Conservation (phyloP, 2,113 vertebrate species). For the Dasyornis broadbenti region DNA sequence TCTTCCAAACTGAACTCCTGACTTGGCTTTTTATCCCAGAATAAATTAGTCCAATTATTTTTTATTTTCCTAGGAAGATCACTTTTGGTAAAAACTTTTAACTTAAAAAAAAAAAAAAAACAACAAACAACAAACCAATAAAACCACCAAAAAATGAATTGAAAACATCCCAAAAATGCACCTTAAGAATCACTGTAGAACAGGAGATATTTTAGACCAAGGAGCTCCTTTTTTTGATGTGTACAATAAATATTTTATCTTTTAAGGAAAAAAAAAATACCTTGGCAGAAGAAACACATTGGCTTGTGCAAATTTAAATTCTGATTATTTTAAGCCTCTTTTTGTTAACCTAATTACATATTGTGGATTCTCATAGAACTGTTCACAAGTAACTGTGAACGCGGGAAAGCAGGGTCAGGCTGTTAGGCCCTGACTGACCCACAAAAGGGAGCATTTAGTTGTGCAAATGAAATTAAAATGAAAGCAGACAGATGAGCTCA, state of each 20-base stretch:
- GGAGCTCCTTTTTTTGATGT: fast-evolving
- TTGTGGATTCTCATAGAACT: not conserved
- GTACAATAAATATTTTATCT: not conserved
- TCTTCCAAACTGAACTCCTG: not conserved
- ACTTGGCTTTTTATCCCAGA: not conserved
- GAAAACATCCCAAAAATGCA: fast-evolving
- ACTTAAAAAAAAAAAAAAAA: not conserved
- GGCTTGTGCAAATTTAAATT: not conserved
- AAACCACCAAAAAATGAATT: fast-evolving
- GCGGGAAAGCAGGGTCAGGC: not conserved
- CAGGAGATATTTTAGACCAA: not conserved
- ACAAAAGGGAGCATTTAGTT: not conserved
- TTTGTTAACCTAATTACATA: not conserved
- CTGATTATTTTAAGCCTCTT: not conserved
- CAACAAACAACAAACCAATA: no score
- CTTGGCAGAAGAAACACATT: not conserved
- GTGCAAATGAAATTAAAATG: not conserved
- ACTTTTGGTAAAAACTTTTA: not conserved
- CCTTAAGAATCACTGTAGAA: not conserved
- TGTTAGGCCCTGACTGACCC: not conserved
- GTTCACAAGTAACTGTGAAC: not conserved
- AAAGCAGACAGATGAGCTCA: not conserved
- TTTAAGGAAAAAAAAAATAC: not conserved
- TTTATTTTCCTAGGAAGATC: not conserved
- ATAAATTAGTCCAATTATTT: not conserved